Base-by-base conservation (phyloP, 1,140 invertebrate species). In the Aphelenchoides fujianensis region DNA sequence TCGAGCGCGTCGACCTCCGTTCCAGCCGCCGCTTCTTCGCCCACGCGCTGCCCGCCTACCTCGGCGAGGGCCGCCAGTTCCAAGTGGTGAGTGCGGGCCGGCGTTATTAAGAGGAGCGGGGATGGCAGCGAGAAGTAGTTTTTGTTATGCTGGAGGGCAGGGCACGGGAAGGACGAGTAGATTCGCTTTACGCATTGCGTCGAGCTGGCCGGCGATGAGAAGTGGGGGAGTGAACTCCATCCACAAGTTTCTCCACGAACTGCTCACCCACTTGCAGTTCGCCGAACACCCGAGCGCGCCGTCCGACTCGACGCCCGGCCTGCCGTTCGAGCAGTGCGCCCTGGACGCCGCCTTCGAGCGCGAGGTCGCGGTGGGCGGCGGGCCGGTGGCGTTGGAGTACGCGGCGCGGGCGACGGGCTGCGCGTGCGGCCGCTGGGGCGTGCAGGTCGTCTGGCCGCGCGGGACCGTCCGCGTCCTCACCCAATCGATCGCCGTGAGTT, bases 381-480 rank as follows among this genome's bases (percentile, higher is more conserved):
- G 31, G 12, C 12, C 16, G n/a, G 12, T 66, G n/a, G n/a, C 1
- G 53, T 19, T 66, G 23, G n/a, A 66, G 12, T 66, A 66, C 7
- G 32, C 37, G 16, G n/a, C 53, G 28, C 37, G 16, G 53, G 23
- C 32, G 16, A 19, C 37, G 27, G n/a, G 12, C 31, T 66, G 63
- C 31, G 16, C 32, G 31, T 66, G 63, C 7, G 63, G 63, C n/a
- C 16, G 53, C 28, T 66, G 63, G 63, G 19, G 12, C 16, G 63
- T 37, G n/a, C 9, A 66, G 32, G 34, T 66, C 7, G 12, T 66
- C 2, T 66, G 63, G 63, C 63, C 63, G 37, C 63, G 63, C 9
- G 32, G 53, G 53, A 41, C 31, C 2, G 16, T 66, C 32, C 16
- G 31, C 9, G 53, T 66, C 16, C 31, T 2, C 16, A 41, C 63